phyloP scores from a whole-genome alignment of 2,113 vertebrate genomes.

The Protomyctophum bolini region DNA sequence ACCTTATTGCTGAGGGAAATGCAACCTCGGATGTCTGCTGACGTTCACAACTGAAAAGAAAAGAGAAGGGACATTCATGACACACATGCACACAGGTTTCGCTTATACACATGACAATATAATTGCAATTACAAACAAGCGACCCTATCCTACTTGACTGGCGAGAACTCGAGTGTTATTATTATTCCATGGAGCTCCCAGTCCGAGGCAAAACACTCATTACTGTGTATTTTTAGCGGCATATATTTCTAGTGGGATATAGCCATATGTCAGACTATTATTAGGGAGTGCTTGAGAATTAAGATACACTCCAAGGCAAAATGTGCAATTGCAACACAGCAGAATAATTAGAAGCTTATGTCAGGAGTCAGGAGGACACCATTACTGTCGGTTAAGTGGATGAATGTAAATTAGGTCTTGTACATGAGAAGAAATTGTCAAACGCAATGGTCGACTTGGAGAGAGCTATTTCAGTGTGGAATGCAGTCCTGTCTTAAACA shows the following conservation, averaged over 20 bases:
- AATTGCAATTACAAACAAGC: neutral
- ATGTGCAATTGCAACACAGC: slow-evolving; percentile 10
- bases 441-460: neutral
- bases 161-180: neutral
- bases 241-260: slow-evolving; percentile 16
- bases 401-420: slow-evolving; percentile 15
- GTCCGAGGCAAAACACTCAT: slow-evolving; percentile 3
- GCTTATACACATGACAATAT: neutral
- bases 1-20: slow-evolving; percentile 64
- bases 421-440: neutral
- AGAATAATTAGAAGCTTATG: slow-evolving; percentile 15
- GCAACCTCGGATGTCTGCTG: slow-evolving; percentile 59
- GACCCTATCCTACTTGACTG: neutral
- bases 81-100: neutral
- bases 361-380: slow-evolving; percentile 12
- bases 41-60: slow-evolving; percentile 69
- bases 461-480: neutral
- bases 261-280: slow-evolving; percentile 14
- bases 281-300: slow-evolving; percentile 12
- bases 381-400: slow-evolving; percentile 19
- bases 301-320: slow-evolving; percentile 14
- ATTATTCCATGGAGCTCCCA: neutral
- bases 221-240: neutral
- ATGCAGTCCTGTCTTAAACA: neutral
- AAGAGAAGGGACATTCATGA: slow-evolving; percentile 16